Percentiles rank a stretch among this genome's conserved stretches.
Conservation (phyloP, 35 echinoderm and acorn worm species). For the Holothuria glaberrima region DNA sequence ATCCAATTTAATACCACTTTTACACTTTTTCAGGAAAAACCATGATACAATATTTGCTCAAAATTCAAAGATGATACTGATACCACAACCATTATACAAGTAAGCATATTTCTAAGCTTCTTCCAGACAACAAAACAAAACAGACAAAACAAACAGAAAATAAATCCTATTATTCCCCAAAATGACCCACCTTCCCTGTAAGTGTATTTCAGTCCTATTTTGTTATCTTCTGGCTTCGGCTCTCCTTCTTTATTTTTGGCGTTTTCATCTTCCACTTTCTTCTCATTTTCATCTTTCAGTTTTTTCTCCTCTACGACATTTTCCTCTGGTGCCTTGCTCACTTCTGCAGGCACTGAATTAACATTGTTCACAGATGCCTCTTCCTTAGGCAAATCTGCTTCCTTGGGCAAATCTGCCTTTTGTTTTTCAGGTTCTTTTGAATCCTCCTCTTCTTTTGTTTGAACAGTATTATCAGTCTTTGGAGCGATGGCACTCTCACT, state of each 20-base stretch:
- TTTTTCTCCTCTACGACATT: conserved; percentile 16
- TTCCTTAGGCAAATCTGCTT: conserved; percentile 4
- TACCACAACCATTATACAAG: too few species aligned
- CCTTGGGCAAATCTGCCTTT: not conserved
- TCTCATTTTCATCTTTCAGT: conserved; percentile 23
- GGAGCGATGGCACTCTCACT: not conserved
- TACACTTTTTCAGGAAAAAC: too few species aligned
- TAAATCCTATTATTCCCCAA: not conserved
- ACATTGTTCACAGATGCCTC: conserved; percentile 27
- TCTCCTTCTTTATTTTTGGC: conserved; percentile 89
- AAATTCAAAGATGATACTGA: too few species aligned
- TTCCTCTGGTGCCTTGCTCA: not conserved
- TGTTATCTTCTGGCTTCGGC: conserved; percentile 85
- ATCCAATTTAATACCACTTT: too few species aligned
- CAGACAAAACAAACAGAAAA: too few species aligned
- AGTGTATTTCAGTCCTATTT: conserved; percentile 97
- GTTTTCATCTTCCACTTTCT: conserved; percentile 81
- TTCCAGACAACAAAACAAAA: not conserved
- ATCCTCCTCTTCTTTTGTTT: not conserved
- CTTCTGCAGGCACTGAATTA: not conserved
- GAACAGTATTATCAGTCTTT: not conserved
- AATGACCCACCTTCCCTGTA: conserved; percentile 98
- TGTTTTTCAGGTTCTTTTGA: not conserved
- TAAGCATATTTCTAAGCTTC: not conserved
- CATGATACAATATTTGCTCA: too few species aligned